Evolutionary conservation across 2,888 invertebrate genomes (phyloP).

Genomic region (Apoderus coryli): DNA sequence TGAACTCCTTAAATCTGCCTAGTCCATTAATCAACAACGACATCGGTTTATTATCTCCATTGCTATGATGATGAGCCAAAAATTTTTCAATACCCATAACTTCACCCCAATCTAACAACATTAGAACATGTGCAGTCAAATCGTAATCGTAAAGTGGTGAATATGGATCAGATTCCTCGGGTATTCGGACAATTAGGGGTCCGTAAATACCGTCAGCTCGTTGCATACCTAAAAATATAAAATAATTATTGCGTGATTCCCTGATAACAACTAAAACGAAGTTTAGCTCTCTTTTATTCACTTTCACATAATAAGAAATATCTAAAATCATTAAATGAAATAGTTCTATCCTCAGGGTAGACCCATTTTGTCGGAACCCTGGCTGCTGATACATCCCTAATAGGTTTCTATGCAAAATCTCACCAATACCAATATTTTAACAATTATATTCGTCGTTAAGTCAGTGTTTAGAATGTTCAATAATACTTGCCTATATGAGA

Average conservation of each 20-base stretch:
- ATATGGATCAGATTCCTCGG: constrained; percentile 48
- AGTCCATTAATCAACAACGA: constrained; percentile 71
- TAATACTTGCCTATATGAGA: constrained; percentile 43
- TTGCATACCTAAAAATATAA: constrained; percentile 50
- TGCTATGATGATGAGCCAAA: constrained; percentile 70
- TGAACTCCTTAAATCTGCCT: constrained; percentile 43
- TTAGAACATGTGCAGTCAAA: constrained; percentile 56
- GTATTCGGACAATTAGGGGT: constrained; percentile 55
- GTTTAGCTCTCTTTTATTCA: not conserved
- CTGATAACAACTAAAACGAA: not conserved
- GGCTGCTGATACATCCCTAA: too few relatives aligned
- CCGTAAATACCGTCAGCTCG: constrained; percentile 77
- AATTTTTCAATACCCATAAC: constrained; percentile 58
- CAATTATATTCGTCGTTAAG: too few relatives aligned
- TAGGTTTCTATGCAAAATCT: too few relatives aligned
- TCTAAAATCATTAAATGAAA: too few relatives aligned
- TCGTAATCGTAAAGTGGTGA: constrained; percentile 63
- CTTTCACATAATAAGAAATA: not conserved
- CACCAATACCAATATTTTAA: too few relatives aligned
- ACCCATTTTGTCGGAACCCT: too few relatives aligned
- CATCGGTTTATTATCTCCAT: constrained; percentile 69
- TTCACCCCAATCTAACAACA: constrained; percentile 73
- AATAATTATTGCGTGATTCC: not conserved
- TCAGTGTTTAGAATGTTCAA: not conserved
- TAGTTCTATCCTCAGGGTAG: too few relatives aligned